Evolutionary conservation across 2,797 vertebrate species (phyloP), one percentile per base, ranked within the genome.

Genomic region (Erpetoichthys calabaricus): DNA sequence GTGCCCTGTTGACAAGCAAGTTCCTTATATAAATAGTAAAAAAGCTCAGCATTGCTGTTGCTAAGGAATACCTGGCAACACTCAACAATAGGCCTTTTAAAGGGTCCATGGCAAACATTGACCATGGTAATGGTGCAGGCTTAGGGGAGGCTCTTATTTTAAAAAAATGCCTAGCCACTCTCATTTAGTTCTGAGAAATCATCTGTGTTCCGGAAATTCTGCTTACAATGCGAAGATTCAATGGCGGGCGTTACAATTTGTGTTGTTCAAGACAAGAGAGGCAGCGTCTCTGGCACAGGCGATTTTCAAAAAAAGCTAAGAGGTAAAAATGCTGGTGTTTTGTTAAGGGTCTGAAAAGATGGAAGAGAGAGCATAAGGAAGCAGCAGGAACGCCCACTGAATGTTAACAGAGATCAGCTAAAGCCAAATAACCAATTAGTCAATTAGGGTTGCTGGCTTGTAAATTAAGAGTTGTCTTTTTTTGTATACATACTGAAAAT

Each of bases 181-280:
- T 74, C 72, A 75, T 75, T 73, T 72, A n/a, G 66, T 65, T 73
- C 76, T 74, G 78, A 73, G 80, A 79, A 77, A 75, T 80, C 73
- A 73, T 66, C 78, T 85, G 79, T 87, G 83, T 86, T 87, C 84
- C 81, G 81, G 84, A 86, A 86, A 86, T 84, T 85, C 82, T 69
- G 73, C 1, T 59, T 75, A 85, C 83, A 86, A 86, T 85, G 78
- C 73, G 60, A 42, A 70, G 72, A 80, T 84, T 86, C 77, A 86
- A 78, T 66, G 58, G 79, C 74, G 80, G 81, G 81, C 69, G 77
- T 79, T 73, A 59, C 80, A 46, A 73, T 83, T 73, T 74, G 71
- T 86, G 84, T 84, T 81, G 79, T 81, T 82, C 80, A 68, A 64
- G 72, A 59, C 70, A 59, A 60, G 65, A 67, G 69, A 56, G 68